phyloP scores from a whole-genome alignment of 1,140 invertebrate genomes.

The Cotesia chilonis region DNA sequence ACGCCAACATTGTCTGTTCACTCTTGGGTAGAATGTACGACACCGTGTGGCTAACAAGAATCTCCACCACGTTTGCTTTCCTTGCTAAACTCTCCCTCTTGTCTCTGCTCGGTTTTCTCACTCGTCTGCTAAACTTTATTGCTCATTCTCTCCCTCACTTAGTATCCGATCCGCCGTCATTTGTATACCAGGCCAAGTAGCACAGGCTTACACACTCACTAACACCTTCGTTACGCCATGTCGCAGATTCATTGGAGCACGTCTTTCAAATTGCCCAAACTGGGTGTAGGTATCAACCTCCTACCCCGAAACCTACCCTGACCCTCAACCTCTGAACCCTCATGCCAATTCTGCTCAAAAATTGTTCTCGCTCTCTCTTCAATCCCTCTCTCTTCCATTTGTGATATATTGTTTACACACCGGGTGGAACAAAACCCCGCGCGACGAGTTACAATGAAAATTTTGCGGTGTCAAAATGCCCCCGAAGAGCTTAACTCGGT shows the following conservation, averaged over 20 bases:
- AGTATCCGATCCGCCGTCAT: not conserved
- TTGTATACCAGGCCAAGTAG: not conserved
- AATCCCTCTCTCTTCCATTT: too few relatives aligned
- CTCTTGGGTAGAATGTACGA: conserved; percentile 6
- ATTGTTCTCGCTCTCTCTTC: too few relatives aligned
- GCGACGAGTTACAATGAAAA: conserved; percentile 1
- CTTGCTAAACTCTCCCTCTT: not conserved
- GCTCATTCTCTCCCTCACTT: not conserved
- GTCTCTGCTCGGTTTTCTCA: conserved; percentile 13
- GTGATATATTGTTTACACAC: not conserved
- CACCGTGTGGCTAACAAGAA: conserved; percentile 31
- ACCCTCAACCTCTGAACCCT: too few relatives aligned
- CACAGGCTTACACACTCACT: conserved; percentile 1
- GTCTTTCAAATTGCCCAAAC: conserved; percentile 23
- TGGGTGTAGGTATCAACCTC: too few relatives aligned
- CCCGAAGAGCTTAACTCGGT: conserved; percentile 5
- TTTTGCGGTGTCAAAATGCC: conserved; percentile 7
- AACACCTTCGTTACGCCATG: conserved; percentile 19
- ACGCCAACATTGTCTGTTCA: conserved; percentile 9
- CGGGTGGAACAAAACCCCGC: not conserved
- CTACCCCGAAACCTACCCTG: too few relatives aligned
- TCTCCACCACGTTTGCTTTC: conserved; percentile 13
- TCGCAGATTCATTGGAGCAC: conserved; percentile 33
- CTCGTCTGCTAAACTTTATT: conserved; percentile 10
- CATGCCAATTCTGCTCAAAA: too few relatives aligned